Evolutionary conservation across 1,140 invertebrate genomes (phyloP), one percentile per base, ranked within the genome.

Genomic region (Lucilia sericata): DNA sequence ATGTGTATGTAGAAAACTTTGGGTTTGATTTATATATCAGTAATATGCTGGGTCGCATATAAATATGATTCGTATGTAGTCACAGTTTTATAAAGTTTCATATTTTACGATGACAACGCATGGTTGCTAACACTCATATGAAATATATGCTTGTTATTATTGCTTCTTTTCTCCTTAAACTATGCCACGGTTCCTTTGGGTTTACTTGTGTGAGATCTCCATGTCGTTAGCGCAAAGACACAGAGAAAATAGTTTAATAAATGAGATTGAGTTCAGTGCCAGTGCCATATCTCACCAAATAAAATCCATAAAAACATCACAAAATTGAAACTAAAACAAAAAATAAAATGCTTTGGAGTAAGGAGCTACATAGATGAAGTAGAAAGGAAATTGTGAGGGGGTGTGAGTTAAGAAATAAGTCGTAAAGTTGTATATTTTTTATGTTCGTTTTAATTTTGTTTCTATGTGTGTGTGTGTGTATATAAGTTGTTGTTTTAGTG

Each of bases 61-160:
- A 7, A 21, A 70, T n/a, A n/a, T 70, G 65, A 70, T 21, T 70
- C 19, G 65, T 70, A 70, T n/a, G 19, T 70, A 70, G 65, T 70
- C 65, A 70, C 65, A 70, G 19, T 70, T 70, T 70, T 70, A 25
- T 25, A n/a, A 70, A 70, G 65, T 70, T 70, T 70, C 65, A 70
- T 70, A 70, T 70, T 70, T 70, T 70, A 70, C 65, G 65, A 70
- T 70, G 65, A 70, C 65, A 70, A 21, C n/a, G 65, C 65, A 70
- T 70, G 65, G 65, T 21, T 70, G 65, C 65, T 14, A 60, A 14
- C 21, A 10, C 65, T 70, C 0, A 0, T 0, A 21, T 5, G 12
- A n/a, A 55, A 55, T 55, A 14, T 12, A 55, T 55, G 13, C 12
- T 55, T 17, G 51, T 55, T 55, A 55, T 55, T 55, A 12, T 5